Conservation (phyloP, 2,888 invertebrate genomes). For the Criorhina ranunculi region DNA sequence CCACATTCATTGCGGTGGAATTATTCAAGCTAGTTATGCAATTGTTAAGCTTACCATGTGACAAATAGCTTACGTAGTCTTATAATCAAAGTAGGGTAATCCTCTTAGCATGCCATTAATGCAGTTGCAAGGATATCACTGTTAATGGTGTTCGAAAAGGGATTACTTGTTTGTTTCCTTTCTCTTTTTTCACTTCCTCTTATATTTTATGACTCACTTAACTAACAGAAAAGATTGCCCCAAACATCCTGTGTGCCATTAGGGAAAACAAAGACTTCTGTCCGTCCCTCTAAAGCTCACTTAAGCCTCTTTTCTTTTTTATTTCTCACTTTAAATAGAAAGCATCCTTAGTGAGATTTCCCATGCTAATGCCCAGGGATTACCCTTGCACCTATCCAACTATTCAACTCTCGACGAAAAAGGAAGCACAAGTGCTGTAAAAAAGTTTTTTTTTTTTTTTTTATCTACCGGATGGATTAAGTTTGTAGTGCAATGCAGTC, state of each 20-base stretch:
- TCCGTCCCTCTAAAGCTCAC: conserved; percentile 31
- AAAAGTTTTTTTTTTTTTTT: too few species aligned
- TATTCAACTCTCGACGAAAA: conserved; percentile 45
- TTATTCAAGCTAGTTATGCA: too few species aligned
- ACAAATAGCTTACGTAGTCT: too few species aligned
- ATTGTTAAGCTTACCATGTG: too few species aligned
- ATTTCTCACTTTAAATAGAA: conserved; percentile 22
- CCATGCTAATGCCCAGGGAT: conserved; percentile 66
- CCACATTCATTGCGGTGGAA: too few species aligned
- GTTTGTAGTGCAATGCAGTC: conserved; percentile 52
- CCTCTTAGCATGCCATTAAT: too few species aligned
- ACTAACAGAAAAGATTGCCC: conserved; percentile 41
- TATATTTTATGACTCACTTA: conserved; percentile 20
- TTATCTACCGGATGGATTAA: conserved; percentile 65
- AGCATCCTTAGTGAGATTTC: conserved; percentile 38
- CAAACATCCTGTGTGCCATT: conserved; percentile 44
- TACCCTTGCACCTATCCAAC: conserved; percentile 62
- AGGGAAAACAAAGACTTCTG: conserved; percentile 26
- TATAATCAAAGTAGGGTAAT: too few species aligned
- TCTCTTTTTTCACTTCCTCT: conserved; percentile 29
- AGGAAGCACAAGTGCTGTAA: conserved; percentile 58
- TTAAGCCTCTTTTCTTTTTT: conserved; percentile 55
- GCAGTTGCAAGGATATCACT: too few species aligned
- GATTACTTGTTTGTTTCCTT: conserved; percentile 26
- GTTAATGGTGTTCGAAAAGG: background rate